phyloP scores from a whole-genome alignment of 2,797 vertebrate species.

The Dromococcyx pavoninus region DNA sequence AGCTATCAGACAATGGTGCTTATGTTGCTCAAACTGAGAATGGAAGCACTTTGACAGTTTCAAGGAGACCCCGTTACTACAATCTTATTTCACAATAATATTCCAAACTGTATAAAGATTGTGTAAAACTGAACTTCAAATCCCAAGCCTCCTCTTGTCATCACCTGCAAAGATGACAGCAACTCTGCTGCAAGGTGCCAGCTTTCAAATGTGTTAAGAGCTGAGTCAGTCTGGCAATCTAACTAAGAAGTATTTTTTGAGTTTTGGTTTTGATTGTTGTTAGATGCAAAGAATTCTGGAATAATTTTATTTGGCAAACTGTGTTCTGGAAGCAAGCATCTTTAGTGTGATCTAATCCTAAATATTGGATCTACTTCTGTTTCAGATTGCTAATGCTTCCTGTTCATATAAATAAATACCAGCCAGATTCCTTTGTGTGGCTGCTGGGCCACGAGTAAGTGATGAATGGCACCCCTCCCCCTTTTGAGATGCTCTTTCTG shows the following conservation, averaged over 20 bases:
- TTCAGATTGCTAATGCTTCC: constrained; percentile 1
- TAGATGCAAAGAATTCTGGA: background rate
- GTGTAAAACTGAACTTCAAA: background rate
- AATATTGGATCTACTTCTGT: background rate
- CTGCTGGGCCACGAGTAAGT: background rate
- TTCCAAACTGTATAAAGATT: background rate
- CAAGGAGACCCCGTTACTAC: background rate
- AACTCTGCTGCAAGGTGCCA: background rate
- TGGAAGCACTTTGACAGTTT: background rate
- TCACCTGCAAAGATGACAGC: background rate
- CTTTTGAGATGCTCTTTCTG: background rate
- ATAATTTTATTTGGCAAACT: background rate
- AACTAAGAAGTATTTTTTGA: background rate
- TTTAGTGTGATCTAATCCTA: background rate
- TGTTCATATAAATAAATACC: background rate
- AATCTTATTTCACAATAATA: background rate
- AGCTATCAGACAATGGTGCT: background rate
- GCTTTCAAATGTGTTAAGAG: background rate
- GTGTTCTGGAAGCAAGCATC: background rate
- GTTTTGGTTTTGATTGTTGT: accelerated
- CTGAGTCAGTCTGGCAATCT: background rate
- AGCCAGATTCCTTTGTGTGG: constrained; percentile 1
- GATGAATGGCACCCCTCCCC: background rate
- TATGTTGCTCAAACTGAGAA: background rate
- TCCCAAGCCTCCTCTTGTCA: background rate